These are phyloP conservation scores for Taurulus bubalis DNA, from an alignment of 2,113 vertebrate species.

Conservation along the genomic window DNA sequence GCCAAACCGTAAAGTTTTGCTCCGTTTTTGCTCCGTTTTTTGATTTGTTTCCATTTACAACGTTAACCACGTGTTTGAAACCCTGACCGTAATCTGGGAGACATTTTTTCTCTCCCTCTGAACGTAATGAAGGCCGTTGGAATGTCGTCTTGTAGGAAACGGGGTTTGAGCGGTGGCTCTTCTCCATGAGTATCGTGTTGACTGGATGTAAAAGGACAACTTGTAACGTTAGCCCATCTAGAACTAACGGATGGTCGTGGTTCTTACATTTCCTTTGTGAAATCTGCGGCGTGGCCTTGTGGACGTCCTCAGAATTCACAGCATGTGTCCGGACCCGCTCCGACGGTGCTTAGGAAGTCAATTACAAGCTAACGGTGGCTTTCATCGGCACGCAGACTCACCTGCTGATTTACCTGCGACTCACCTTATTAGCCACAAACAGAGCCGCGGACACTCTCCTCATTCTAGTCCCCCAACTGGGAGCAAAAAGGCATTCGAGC, in stretches of 20 bases:
- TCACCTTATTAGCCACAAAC: slow-evolving; percentile 51
- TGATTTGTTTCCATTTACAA: no score
- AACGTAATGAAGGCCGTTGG: no score
- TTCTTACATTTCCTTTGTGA: background rate
- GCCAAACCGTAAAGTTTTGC: no score
- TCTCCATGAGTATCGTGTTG: background rate
- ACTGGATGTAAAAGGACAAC: background rate
- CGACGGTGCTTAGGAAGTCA: slow-evolving; percentile 42
- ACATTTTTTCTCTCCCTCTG: no score
- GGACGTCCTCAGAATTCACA: slow-evolving; percentile 23
- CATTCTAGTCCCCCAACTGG: slow-evolving; percentile 29
- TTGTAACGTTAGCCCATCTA: background rate
- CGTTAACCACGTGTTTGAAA: no score
- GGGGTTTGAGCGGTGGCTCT: no score
- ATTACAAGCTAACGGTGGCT: slow-evolving; percentile 57
- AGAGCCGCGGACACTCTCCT: slow-evolving; percentile 19
- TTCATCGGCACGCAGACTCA: slow-evolving; percentile 39
- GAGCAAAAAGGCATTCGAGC: slow-evolving; percentile 33
- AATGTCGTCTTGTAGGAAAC: no score
- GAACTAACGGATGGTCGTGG: background rate
- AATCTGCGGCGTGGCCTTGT: background rate
- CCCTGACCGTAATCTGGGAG: no score
- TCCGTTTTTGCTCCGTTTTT: no score
- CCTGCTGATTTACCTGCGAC: slow-evolving; percentile 64
- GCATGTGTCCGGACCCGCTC: slow-evolving; percentile 26